A percentile compares a stretch with the other conserved stretches of the same genome.
These are phyloP conservation scores for Drosophila bifasciata DNA, from an alignment of 1,140 invertebrate species.

Conservation along the genomic window DNA sequence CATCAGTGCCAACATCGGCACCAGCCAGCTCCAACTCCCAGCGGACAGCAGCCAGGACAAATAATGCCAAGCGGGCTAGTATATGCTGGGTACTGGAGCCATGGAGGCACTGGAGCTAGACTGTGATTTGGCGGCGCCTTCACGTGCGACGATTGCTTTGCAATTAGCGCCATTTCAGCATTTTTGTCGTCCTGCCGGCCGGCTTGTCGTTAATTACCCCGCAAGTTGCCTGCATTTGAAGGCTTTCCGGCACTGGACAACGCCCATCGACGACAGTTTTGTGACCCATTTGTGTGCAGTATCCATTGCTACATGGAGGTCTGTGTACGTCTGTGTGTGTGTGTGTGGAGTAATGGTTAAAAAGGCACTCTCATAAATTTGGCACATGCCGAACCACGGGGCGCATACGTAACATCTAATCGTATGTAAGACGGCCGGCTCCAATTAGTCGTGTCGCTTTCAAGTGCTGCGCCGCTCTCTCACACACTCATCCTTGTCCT, in stretches of 20 bases:
- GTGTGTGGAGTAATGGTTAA: constrained; percentile 32
- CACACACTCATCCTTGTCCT: constrained; percentile 38
- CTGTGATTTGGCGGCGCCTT: constrained; percentile 64
- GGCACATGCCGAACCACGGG: constrained; percentile 47
- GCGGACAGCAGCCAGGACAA: constrained; percentile 24
- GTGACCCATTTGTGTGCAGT: constrained; percentile 43
- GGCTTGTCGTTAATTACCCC: constrained; percentile 56
- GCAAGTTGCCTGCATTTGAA: constrained; percentile 44
- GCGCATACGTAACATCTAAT: constrained; percentile 66
- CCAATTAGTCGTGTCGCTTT: constrained; percentile 77
- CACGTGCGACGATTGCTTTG: constrained; percentile 75
- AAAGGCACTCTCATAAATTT: constrained; percentile 67
- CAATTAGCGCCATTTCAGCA: constrained; percentile 80
- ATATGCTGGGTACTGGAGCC: too few relatives aligned
- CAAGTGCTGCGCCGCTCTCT: constrained; percentile 39
- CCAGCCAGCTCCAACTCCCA: constrained; percentile 49
- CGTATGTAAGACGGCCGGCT: constrained; percentile 58
- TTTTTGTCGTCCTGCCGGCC: constrained; percentile 33
- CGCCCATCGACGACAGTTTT: constrained; percentile 70
- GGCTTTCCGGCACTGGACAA: constrained; percentile 37
- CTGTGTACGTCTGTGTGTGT: too few relatives aligned
- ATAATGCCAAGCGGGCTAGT: constrained; percentile 54
- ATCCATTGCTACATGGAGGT: background rate
- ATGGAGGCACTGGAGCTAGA: background rate
- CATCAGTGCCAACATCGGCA: constrained; percentile 39